These are phyloP conservation scores for Archivesica marissinica DNA, from an alignment of 1,140 invertebrate genomes.

Conservation along the genomic window DNA sequence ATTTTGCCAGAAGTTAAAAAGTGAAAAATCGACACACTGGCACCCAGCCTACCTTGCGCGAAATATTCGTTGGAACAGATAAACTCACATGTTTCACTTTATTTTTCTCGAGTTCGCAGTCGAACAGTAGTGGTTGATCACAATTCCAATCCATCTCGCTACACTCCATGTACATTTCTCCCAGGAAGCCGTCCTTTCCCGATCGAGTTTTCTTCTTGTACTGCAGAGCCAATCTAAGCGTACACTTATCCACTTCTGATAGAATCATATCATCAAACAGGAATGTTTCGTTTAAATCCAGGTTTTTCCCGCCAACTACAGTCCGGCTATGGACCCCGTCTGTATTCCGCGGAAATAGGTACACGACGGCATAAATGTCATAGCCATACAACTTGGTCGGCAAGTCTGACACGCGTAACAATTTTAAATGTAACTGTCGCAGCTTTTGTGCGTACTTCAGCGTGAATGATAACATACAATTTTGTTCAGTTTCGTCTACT, in stretches of 20 bases:
- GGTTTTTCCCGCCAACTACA: slow-evolving; percentile 17
- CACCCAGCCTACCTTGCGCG: too few species aligned
- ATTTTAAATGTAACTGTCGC: slow-evolving; percentile 30
- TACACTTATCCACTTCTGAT: slow-evolving; percentile 55
- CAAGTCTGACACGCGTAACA: slow-evolving; percentile 32
- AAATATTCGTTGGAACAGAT: too few species aligned
- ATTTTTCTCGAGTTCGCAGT: slow-evolving; percentile 14
- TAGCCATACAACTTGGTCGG: slow-evolving; percentile 35
- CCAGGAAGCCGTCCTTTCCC: slow-evolving; percentile 48
- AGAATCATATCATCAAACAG: slow-evolving; percentile 46
- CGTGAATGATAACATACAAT: slow-evolving; percentile 30
- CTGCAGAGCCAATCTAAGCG: slow-evolving; percentile 39
- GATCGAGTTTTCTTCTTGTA: slow-evolving; percentile 28
- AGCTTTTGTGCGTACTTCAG: slow-evolving; percentile 44
- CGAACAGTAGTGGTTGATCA: slow-evolving; percentile 7
- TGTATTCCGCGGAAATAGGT: slow-evolving; percentile 51
- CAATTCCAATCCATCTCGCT: slow-evolving; percentile 46
- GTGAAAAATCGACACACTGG: too few species aligned
- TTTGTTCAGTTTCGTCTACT: not conserved
- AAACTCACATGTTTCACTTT: slow-evolving; percentile 21
- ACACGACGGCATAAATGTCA: slow-evolving; percentile 47
- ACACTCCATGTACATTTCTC: slow-evolving; percentile 59
- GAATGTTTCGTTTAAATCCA: slow-evolving; percentile 43
- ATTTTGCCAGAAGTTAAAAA: too few species aligned
- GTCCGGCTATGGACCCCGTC: slow-evolving; percentile 54